phyloP scores from a whole-genome alignment of 2,113 vertebrate genomes.

The Chrysochloris asiatica region DNA sequence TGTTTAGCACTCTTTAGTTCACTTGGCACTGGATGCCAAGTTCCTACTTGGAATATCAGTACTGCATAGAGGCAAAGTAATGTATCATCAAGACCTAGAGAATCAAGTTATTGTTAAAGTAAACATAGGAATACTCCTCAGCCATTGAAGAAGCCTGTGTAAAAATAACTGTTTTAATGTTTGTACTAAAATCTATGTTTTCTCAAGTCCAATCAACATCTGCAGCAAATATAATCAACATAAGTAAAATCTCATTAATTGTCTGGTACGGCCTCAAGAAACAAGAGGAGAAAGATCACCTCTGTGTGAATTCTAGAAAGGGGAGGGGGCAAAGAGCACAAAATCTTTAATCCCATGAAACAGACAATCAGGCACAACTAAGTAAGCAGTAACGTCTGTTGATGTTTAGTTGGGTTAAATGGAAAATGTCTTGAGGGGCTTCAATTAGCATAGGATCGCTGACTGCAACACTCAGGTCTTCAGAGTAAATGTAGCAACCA shows the following conservation, averaged over 20 bases:
- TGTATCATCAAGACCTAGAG: neutral
- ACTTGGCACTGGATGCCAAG: neutral
- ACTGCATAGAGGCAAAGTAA: neutral
- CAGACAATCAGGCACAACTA: conserved; percentile 27
- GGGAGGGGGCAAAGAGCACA: neutral
- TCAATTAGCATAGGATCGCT: neutral
- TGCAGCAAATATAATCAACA: conserved; percentile 6
- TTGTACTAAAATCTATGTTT: neutral
- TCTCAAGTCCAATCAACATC: neutral
- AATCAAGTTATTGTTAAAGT: conserved; percentile 1
- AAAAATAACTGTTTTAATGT: conserved; percentile 21
- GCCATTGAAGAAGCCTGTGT: neutral
- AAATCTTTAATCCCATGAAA: neutral
- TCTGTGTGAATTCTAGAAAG: conserved; percentile 14
- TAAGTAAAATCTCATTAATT: conserved; percentile 21
- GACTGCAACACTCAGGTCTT: neutral
- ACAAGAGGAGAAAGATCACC: conserved; percentile 9
- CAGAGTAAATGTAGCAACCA: conserved; percentile 4
- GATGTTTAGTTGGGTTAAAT: neutral
- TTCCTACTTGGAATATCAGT: neutral
- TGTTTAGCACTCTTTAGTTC: conserved; percentile 20
- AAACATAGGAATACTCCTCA: neutral
- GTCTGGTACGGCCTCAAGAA: conserved; percentile 15
- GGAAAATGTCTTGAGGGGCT: neutral
- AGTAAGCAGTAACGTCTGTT: neutral